Conservation (phyloP, 2,888 invertebrate species). For the Diarsia dahlii region DNA sequence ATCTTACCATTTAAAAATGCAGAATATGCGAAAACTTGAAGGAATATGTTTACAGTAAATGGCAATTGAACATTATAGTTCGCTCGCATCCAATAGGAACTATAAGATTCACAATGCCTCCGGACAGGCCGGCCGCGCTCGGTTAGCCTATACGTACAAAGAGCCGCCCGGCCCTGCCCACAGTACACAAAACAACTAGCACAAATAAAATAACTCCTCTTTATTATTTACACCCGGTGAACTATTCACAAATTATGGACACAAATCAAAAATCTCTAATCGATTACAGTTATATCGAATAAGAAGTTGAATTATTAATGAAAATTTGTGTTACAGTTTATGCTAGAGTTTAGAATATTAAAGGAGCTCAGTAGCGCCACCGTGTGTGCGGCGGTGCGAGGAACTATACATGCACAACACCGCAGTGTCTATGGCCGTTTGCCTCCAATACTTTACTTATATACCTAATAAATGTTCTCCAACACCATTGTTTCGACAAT, state of each 20-base stretch:
- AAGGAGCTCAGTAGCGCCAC: conserved; percentile 88
- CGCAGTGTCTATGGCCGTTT: conserved; percentile 89
- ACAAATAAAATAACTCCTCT: conserved; percentile 85
- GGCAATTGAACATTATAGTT: conserved; percentile 91
- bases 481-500: conserved; percentile 85
- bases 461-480: conserved; percentile 88
- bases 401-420: conserved; percentile 90
- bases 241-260: conserved; percentile 85
- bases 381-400: conserved; percentile 88
- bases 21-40: conserved; percentile 90
- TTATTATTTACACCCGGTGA: conserved; percentile 80
- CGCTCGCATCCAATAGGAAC: conserved; percentile 90
- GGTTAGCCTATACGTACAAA: conserved; percentile 81
- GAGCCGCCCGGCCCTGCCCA: conserved; percentile 75
- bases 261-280: conserved; percentile 83
- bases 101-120: conserved; percentile 91
- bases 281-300: conserved; percentile 82
- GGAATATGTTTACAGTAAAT: conserved; percentile 89
- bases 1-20: conserved; percentile 90
- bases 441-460: conserved; percentile 88
- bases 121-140: conserved; percentile 73
- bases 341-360: conserved; percentile 90
- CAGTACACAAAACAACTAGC: conserved; percentile 85
- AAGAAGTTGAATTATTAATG: conserved; percentile 82
- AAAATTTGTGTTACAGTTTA: conserved; percentile 88